Base-by-base conservation (phyloP, 2,797 vertebrate genomes). In the Hyperoplus lanceolatus region DNA sequence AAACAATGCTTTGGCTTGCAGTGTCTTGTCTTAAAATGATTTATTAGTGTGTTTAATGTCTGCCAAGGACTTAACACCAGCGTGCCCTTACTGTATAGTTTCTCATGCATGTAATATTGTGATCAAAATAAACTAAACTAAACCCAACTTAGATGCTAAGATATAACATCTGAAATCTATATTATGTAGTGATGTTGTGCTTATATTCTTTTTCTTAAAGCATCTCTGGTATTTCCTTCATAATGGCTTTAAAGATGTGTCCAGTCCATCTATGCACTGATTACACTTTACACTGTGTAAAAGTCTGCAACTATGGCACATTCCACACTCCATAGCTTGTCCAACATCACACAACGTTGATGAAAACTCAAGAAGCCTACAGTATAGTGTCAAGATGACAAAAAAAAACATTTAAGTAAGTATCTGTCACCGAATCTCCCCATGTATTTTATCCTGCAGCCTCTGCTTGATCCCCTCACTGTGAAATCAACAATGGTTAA, bases 401-500 rank as follows among this genome's bases (percentile, higher is more conserved):
- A 21, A 12, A 3, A 21, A 29, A 29, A 29, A 29, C 29, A 29
- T 29, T 29, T 29, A 29, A 29, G 29, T 29, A 29, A 29, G 29
- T 29, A 29, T 29, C 29, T 29, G 29, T 29, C 29, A 29, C 29
- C 29, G 29, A 29, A 29, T 29, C 29, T 29, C 29, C 29, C 3
- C 29, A 29, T 29, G 29, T 29, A 29, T 29, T 29, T 29, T 29
- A 29, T 29, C 29, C 29, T 29, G 29, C 29, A 29, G 29, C 10
- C 48, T 49, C 11, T 42, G 6, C 49, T 53, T 66, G 39, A 62
- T 70, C 14, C 38, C 41, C 54, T 57, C 45, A 39, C 21, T n/a
- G 8, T 75, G 73, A 81, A 80, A 80, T 70, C 18, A 53, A 80
- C 72, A 69, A 63, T 49, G 39, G 29, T 43, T 29, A 38, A 76